Evolutionary conservation across 2,888 invertebrate genomes (phyloP), one percentile per base, ranked within the genome.

Genomic region (Andrena haemorrhoa): DNA sequence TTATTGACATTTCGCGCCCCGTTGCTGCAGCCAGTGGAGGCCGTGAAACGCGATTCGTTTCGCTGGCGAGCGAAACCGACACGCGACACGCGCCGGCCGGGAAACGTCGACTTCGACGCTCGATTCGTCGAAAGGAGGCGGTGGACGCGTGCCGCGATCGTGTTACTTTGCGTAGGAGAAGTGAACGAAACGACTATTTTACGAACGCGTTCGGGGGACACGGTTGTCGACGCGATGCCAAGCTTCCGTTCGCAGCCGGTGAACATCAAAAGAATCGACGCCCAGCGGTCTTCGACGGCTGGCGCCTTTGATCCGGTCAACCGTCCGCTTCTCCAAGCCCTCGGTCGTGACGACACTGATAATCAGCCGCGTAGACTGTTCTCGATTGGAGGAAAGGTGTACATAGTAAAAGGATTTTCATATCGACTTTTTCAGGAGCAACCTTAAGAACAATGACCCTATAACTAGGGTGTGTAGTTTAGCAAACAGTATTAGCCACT

Each of bases 171-270:
- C 65, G 74, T 20, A 41, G 41, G n/a, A n/a, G 49, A 35, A 23
- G 64, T 20, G n/a, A 6, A 71, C 47, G 65, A 60, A 26, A 56
- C 61, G 64, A 56, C 35, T 63, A 65, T 70, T 79, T 79, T 76
- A 79, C 53, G 69, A 60, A 58, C 58, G 75, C n/a, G 68, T 26
- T 47, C 53, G 31, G 29, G 64, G 33, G 74, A 69, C 69, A 63
- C 68, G 81, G 31, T 33, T 60, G 73, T 70, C 73, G 69, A 35
- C 79, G 51, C 69, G 69, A 29, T 35, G 74, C 78, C 78, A 56
- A 12, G 64, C 60, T 81, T 82, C 75, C 82, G 75, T 65, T 77
- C 49, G 82, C 60, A 47, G 70, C 66, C 77, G 77, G 61, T 12
- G 49, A 31, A 83, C 70, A 63, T 83, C 77, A 83, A 83, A 82